Base-by-base conservation (phyloP, 2,797 vertebrate species). In the Galago senegalensis region DNA sequence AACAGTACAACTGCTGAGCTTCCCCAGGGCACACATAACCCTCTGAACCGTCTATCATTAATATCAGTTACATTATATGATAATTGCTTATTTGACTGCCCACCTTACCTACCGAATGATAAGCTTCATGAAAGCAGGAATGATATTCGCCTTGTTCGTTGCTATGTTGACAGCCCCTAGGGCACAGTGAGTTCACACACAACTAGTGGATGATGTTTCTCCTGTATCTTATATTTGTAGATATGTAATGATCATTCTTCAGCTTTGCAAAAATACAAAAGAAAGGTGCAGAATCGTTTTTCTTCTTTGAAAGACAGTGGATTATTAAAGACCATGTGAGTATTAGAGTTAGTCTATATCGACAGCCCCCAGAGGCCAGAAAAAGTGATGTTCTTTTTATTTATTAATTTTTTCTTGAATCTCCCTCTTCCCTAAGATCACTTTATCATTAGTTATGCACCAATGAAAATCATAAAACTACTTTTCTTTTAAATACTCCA, bases 391-490 rank as follows among this genome's bases (percentile, higher is more conserved):
- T 7, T 58, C 31, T 7, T 73, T 75, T n/a, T 65, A 13, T 81
- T 81, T 60, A 6, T 58, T 21, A 80, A 76, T 77, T 43, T 72
- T 40, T 67, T n/a, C 17, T 77, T 86, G 12, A 79, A 46, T 75
- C 49, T 76, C n/a, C 58, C 69, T 29, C 34, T 77, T 72, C 16
- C 29, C 7, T 12, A 86, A 18, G 53, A 40, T 31, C 73, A 14
- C 58, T 37, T 82, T 69, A 80, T 76, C 49, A 65, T 84, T 75
- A 70, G 20, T 63, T 94, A 37, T 61, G 31, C 40, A 65, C 77
- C 75, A 93, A 2, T 91, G 31, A 87, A 89, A 83, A 88, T 92
- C 34, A 86, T 17, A 91, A 94, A 84, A n/a, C 8, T 49, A 3
- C 7, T 73, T 82, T 58, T 3, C 61, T 85, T 96, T 76, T 8